Evolutionary conservation across 2,888 invertebrate species (phyloP), one percentile per base, ranked within the genome.

Genomic region (Sarcophaga rosellei): DNA sequence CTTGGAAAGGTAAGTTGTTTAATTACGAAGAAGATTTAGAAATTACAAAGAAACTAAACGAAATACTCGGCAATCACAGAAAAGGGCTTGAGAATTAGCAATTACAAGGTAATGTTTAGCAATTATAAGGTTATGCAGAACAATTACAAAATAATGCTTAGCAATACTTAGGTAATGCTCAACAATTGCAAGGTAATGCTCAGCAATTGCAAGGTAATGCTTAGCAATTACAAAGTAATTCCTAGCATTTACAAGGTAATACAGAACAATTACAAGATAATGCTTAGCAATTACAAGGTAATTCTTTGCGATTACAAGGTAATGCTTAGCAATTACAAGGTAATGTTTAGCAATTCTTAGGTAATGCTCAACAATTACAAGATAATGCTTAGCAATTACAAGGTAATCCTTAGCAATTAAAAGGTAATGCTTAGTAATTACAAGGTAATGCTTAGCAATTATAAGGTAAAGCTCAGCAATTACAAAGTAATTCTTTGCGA

Each of bases 141-240:
- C 11, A 12, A 53, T 69, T 69, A 23, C 47, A 21, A 57, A 57
- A 11, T 69, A 69, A 53, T 57, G 57, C 57, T 5, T 1, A 70
- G 4, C 23, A 70, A 57, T 57, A 25, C 1, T 8, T 4, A 59
- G 20, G 21, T 61, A 21, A 61, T 21, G 8, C 20, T 0, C 1
- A 57, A 17, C 21, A 79, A 66, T 80, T 73, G 47, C 12, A 1
- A 35, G 10, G 3, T 35, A 75, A 75, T 65, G 57, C 75, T 6
- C 17, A 11, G 1, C 4, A 23, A 17, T 74, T 63, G 1, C 3
- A 45, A n/a, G 15, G 75, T 57, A 35, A 35, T 35, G 35, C 35
- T 35, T 1, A 35, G 35, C 6, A 59, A 66, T 66, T 66, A 59
- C 4, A 1, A 21, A 1, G 11, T 59, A 76, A 72, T 72, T 35